A percentile compares a stretch with the other conserved stretches of the same genome.
Conservation (phyloP, 2,888 invertebrate species). For the Nasonia oneida region DNA sequence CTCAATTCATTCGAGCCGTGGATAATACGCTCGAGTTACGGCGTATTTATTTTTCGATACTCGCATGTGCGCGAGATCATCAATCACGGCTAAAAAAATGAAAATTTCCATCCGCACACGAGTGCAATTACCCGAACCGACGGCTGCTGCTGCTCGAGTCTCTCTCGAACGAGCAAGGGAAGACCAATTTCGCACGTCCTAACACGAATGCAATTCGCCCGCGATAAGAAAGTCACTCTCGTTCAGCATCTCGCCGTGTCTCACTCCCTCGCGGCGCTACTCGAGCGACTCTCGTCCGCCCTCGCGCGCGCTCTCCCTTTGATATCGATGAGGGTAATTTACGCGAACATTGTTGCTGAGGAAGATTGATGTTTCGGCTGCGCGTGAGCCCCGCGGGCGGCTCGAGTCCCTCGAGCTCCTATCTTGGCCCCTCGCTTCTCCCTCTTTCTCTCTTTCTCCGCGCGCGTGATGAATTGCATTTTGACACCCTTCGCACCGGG, state of each 20-base stretch:
- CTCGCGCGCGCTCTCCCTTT: constrained; percentile 66
- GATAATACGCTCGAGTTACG: no score
- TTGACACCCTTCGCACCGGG: constrained; percentile 68
- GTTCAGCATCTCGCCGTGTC: constrained; percentile 28
- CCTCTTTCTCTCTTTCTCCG: constrained; percentile 58
- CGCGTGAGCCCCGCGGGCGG: constrained; percentile 72
- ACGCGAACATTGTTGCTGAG: constrained; percentile 76
- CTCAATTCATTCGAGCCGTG: not conserved
- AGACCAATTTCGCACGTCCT: constrained; percentile 8
- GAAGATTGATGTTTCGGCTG: constrained; percentile 77
- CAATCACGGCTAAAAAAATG: not conserved
- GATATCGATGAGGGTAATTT: constrained; percentile 78
- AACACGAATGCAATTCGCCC: constrained; percentile 19
- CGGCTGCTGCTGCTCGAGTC: not conserved
- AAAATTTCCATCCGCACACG: constrained; percentile 1
- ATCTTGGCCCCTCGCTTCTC: constrained; percentile 38
- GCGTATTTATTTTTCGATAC: not conserved
- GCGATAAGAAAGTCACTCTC: constrained; percentile 28
- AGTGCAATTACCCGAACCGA: constrained; percentile 2
- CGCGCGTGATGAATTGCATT: constrained; percentile 73
- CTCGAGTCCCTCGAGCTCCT: constrained; percentile 47
- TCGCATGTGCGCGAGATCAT: not conserved
- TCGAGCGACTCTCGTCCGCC: constrained; percentile 59
- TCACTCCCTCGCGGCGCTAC: constrained; percentile 63
- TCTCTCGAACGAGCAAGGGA: constrained; percentile 66